Conservation (phyloP, 2,797 vertebrate species). For the Schizothorax lantsangensis region DNA sequence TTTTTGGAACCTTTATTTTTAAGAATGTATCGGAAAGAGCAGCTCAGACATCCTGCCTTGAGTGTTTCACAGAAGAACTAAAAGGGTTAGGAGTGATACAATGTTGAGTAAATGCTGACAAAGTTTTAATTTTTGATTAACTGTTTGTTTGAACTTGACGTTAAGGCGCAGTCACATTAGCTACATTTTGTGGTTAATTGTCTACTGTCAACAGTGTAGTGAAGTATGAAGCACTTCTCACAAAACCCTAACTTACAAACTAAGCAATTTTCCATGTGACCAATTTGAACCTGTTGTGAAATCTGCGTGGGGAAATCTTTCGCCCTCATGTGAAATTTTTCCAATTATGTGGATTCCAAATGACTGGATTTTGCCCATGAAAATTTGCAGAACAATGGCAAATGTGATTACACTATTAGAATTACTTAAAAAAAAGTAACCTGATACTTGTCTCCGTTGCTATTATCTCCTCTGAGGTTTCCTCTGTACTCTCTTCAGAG, state of each 20-base stretch:
- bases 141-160: neutral
- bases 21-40: neutral
- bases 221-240: neutral
- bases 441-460: neutral
- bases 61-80: neutral
- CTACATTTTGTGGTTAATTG: neutral
- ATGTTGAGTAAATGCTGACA: neutral
- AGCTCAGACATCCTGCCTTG: neutral
- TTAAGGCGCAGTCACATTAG: neutral
- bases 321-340: neutral
- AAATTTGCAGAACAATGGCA: neutral
- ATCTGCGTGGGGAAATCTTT: neutral
- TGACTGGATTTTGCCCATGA: neutral
- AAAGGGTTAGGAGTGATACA: neutral
- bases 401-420: neutral
- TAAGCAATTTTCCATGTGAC: neutral
- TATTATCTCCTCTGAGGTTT: conserved; percentile 25
- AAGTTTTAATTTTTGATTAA: neutral
- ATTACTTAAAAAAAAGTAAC: neutral
- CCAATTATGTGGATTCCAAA: neutral
- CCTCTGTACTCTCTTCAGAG: conserved; percentile 29
- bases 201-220: neutral
- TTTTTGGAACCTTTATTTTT: neutral
- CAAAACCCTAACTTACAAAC: neutral
- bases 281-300: neutral